These are phyloP conservation scores for Limnephilus rhombicus DNA, from an alignment of 2,888 invertebrate genomes.

Conservation along the genomic window DNA sequence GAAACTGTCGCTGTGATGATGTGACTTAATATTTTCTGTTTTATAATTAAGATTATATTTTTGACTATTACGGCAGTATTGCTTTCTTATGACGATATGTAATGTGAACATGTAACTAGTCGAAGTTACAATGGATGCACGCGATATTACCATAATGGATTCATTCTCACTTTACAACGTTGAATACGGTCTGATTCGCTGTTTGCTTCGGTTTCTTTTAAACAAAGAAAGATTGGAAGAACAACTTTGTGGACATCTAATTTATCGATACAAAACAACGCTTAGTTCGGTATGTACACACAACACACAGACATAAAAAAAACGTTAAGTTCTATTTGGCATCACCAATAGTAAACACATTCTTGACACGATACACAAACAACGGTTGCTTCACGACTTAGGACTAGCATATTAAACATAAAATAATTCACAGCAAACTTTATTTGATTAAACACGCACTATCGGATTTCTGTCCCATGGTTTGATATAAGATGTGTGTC, in stretches of 20 bases:
- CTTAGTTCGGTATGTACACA: not conserved
- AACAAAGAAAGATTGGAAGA: not conserved
- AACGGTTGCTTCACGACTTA: not conserved
- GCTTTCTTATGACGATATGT: not conserved
- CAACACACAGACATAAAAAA: not conserved
- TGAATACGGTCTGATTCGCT: slow-evolving; percentile 35
- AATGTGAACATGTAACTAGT: not conserved
- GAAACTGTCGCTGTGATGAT: not conserved
- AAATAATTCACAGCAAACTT: slow-evolving; percentile 42
- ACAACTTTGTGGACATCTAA: not conserved
- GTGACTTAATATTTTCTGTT: not conserved
- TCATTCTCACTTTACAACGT: not conserved
- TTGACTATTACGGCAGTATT: not conserved
- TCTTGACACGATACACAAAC: slow-evolving; percentile 17
- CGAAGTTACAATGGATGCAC: not conserved
- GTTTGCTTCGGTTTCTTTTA: not conserved
- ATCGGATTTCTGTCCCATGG: not conserved
- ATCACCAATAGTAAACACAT: not conserved
- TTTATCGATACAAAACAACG: not conserved
- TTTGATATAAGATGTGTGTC: not conserved
- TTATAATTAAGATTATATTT: not conserved
- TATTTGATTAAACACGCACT: slow-evolving; percentile 27
- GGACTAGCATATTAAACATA: not conserved
- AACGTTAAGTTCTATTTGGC: not conserved
- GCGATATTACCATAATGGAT: not conserved